Percentiles rank a stretch among this genome's conserved stretches.
Conservation (phyloP, 2,113 vertebrate species). For the Amphiprion percula region DNA sequence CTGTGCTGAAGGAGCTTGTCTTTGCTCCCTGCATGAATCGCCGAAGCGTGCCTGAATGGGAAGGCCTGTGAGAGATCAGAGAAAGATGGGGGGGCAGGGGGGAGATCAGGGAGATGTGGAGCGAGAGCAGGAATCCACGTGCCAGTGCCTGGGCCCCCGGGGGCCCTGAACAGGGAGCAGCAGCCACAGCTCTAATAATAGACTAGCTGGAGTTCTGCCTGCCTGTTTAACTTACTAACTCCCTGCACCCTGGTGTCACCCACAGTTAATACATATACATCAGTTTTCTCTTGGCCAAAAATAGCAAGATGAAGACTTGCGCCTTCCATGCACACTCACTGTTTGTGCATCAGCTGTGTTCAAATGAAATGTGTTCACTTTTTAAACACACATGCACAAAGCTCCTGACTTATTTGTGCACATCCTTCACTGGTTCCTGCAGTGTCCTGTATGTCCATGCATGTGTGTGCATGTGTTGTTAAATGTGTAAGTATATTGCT, state of each 20-base stretch:
- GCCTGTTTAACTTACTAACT: constrained; percentile 43
- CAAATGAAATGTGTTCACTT: not conserved
- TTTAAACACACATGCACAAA: not conserved
- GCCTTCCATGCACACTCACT: not conserved
- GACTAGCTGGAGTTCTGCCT: constrained; percentile 39
- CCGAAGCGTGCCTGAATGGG: constrained; percentile 34
- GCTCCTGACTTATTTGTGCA: not conserved
- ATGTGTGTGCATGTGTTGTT: not conserved
- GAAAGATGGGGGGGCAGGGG: not conserved
- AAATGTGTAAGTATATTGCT: not conserved
- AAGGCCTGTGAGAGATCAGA: constrained; percentile 36
- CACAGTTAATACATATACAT: constrained; percentile 27
- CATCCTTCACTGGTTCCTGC: not conserved
- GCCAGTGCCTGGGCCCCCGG: constrained; percentile 41
- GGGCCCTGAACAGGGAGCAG: constrained; percentile 33
- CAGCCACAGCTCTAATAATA: constrained; percentile 69
- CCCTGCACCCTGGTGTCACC: constrained; percentile 29
- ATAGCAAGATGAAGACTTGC: constrained; percentile 7
- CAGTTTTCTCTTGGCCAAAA: constrained; percentile 15
- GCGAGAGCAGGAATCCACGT: constrained; percentile 60
- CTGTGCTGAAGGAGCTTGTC: constrained; percentile 1
- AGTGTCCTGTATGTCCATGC: not conserved
- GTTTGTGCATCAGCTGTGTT: not conserved
- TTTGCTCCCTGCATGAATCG: constrained; percentile 22
- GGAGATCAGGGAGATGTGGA: constrained; percentile 24